Evolutionary conservation across 1,140 invertebrate species (phyloP).

Genomic region (Tyrophagus putrescentiae): DNA sequence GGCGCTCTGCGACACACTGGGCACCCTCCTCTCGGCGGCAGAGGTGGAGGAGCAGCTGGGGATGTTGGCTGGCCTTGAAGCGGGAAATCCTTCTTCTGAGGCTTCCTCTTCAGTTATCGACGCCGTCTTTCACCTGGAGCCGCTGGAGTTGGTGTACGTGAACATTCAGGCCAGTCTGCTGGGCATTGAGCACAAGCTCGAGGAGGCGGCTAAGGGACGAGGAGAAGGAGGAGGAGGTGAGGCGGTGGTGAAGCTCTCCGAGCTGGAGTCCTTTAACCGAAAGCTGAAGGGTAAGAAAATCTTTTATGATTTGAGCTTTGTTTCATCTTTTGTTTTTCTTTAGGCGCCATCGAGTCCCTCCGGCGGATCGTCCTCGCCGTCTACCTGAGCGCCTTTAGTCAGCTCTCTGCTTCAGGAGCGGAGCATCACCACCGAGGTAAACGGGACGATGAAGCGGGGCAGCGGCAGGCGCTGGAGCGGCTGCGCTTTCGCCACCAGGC

Average conservation of each 20-base stretch:
- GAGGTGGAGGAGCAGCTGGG: neutral
- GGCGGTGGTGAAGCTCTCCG: slow-evolving; percentile 45
- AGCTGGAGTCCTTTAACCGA: slow-evolving; percentile 58
- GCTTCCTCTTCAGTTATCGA: too few species aligned
- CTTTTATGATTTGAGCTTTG: too few species aligned
- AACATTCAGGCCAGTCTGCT: slow-evolving; percentile 79
- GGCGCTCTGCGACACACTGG: neutral
- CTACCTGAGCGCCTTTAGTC: slow-evolving; percentile 15
- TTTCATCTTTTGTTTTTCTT: too few species aligned
- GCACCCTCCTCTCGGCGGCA: neutral
- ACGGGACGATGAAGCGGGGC: slow-evolving; percentile 3
- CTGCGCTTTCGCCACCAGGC: slow-evolving; percentile 53
- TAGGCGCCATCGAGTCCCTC: slow-evolving; percentile 48
- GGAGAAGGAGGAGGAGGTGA: slow-evolving; percentile 20
- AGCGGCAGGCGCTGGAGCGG: slow-evolving; percentile 27
- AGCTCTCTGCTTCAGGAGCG: too few species aligned
- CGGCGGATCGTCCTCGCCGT: neutral
- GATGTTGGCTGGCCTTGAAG: neutral
- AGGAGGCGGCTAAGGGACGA: slow-evolving; percentile 25
- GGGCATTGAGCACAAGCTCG: slow-evolving; percentile 57
- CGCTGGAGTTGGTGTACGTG: slow-evolving; percentile 56
- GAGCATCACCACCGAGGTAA: too few species aligned
- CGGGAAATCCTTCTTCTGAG: neutral
- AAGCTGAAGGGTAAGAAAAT: slow-evolving; percentile 61
- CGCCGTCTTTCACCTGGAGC: slow-evolving; percentile 23